These are phyloP conservation scores for Chrysolina haemoptera DNA, from an alignment of 2,888 invertebrate species.

Conservation along the genomic window DNA sequence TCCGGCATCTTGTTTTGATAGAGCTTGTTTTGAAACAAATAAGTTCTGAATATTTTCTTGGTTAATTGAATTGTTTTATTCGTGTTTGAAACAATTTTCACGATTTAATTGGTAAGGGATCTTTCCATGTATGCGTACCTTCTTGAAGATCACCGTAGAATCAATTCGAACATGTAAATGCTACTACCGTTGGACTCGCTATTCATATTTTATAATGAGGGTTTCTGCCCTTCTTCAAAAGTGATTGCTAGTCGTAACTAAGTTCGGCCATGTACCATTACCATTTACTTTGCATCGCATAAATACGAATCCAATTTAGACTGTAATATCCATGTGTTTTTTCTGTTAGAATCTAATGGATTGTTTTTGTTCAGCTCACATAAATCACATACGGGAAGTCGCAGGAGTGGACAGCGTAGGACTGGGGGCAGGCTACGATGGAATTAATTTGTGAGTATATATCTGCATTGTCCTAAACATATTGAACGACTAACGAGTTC, in stretches of 20 bases:
- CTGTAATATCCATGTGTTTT: conserved; percentile 14
- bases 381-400: conserved; percentile 89
- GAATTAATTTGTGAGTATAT: conserved; percentile 89
- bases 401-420: conserved; percentile 92
- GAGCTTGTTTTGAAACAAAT: too few relatives aligned
- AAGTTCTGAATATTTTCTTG: too few relatives aligned
- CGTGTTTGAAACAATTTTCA: too few relatives aligned
- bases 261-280: neutral
- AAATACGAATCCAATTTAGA: conserved; percentile 22
- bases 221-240: neutral
- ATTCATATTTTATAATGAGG: neutral
- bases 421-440: conserved; percentile 90
- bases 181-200: neutral
- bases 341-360: conserved; percentile 18
- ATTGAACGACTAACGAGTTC: too few relatives aligned
- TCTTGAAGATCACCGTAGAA: too few relatives aligned
- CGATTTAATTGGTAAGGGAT: too few relatives aligned
- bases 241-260: conserved; percentile 9
- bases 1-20: too few relatives aligned
- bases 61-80: too few relatives aligned
- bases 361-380: conserved; percentile 80
- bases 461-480: neutral
- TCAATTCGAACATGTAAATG: too few relatives aligned
- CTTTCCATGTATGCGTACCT: too few relatives aligned
- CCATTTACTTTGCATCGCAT: conserved; percentile 19